Evolutionary conservation across 2,797 vertebrate species (phyloP), one percentile per base, ranked within the genome.

Genomic region (Cynodonichthys magdalenae): DNA sequence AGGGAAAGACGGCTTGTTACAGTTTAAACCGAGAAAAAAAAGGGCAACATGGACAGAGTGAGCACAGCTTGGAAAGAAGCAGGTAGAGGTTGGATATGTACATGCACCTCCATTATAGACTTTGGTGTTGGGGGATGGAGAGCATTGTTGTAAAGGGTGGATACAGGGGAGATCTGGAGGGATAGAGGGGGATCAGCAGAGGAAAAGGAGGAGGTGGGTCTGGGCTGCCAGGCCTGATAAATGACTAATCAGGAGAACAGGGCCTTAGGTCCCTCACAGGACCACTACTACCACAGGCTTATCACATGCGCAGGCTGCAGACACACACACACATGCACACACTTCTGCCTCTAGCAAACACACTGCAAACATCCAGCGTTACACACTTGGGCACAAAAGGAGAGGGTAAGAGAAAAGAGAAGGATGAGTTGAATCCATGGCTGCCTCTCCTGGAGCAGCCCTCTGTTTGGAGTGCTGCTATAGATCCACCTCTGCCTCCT

Each of bases 201-300:
- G 83, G 78, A 78, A 86, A 76, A 86, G 86, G 77, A 85, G 84
- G 82, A 83, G 87, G 96, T 95, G 94, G 95, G 94, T 94, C 93
- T 92, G 89, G 92, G 94, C 95, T 98, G 96, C 95, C 96, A 97
- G 95, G 94, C 95, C 96, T 98, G 97, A 99, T 99, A 97, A 98
- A 99, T 99, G 96, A 96, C 95, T 97, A 97, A 98, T 98, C 96
- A 98, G 95, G 95, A 90, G 92, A 88, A 93, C 85, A 93, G 94
- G 95, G 94, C 94, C 94, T 83, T 90, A 85, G 71, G 92, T 90
- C 87, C 93, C 96, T 97, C 96, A 93, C 94, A 95, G 96, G 95
- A 95, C 94, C 92, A 90, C 94, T 95, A 93, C 94, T 95, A 90
- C 81, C 80, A 95, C 93, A 91, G 95, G 66, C 91, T 97, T 96